Evolutionary conservation across 1,140 invertebrate genomes (phyloP), one percentile per base, ranked within the genome.

Genomic region (Amphibalanus amphitrite): DNA sequence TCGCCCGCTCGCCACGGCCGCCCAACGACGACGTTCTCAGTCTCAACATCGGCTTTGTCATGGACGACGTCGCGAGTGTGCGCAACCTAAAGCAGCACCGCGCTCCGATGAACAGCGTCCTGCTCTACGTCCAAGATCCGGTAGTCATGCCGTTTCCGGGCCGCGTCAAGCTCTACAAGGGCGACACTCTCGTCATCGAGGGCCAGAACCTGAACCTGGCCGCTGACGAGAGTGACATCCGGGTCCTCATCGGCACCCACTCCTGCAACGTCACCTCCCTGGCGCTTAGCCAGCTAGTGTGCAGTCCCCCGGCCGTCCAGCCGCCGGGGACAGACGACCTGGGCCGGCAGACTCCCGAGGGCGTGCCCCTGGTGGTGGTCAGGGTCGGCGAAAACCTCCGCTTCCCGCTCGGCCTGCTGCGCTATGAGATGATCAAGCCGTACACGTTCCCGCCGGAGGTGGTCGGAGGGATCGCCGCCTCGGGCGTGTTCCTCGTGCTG

Each of bases 151-250:
- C 89, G 0, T 89, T 89, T 75, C 84, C 86, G 70, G 71, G 74
- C 17, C 74, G 76, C 26, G 84, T 94, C 1, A 96, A 97, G 80
- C 84, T 91, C 0, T 94, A 95, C 77, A 95, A 96, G 78, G 94
- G 93, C 33, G 95, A 98, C 79, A 91, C 92, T 6, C 81, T 98
- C 67, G 94, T 98, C 0, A 95, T 98, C 75, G 93, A 97, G 82
- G 94, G 94, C 13, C 90, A 93, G 79, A 90, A 93, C 80, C 82
- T 98, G 73, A 93, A 93, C 78, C 84, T 90, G 74, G 94, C 93
- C 13, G 90, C 91, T 79, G 92, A 93, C 79, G 92, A 96, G 80
- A 87, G 89, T 28, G 94, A 97, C 81, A 92, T 98, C 0, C 86
- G 89, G 75, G 95, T 99, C 13, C 93, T 90, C 17, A 93, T 99